Evolutionary conservation across 2,888 invertebrate genomes (phyloP).

Genomic region (Orchestes rusci): DNA sequence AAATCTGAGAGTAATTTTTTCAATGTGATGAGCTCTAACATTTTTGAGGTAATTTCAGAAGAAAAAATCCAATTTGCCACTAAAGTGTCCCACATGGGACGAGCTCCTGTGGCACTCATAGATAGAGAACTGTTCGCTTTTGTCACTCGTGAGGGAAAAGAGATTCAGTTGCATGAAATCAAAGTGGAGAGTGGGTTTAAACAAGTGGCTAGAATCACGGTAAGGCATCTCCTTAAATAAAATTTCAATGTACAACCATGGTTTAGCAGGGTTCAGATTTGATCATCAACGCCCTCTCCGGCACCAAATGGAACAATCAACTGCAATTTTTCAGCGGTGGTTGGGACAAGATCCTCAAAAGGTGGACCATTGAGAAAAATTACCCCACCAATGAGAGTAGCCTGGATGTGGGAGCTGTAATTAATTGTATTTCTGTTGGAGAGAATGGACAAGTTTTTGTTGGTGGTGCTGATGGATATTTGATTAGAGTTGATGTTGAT

Average conservation of each 20-base stretch:
- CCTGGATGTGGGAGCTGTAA: constrained; percentile 30
- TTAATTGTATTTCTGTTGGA: constrained; percentile 32
- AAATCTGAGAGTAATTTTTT: constrained; percentile 42
- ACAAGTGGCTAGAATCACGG: constrained; percentile 49
- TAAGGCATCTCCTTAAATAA: constrained; percentile 30
- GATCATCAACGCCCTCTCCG: constrained; percentile 44
- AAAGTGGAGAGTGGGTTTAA: constrained; percentile 47
- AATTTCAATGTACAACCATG: background rate
- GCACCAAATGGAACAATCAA: constrained; percentile 34
- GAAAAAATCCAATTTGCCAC: constrained; percentile 37
- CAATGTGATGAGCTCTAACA: background rate
- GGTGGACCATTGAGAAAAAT: constrained; percentile 39
- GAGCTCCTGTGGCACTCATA: constrained; percentile 48
- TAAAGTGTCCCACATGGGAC: constrained; percentile 50
- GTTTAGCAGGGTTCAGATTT: constrained; percentile 43
- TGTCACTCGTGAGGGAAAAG: constrained; percentile 49
- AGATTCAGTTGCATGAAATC: constrained; percentile 49
- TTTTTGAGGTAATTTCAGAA: constrained; percentile 21
- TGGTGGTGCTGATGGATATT: constrained; percentile 51
- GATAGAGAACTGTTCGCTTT: constrained; percentile 39
- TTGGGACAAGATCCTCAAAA: constrained; percentile 45
- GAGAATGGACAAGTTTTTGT: constrained; percentile 43
- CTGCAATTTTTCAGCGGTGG: constrained; percentile 43
- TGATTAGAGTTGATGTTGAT: constrained; percentile 35
- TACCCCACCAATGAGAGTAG: constrained; percentile 9